Evolutionary conservation across 2,797 vertebrate genomes (phyloP), one percentile per base, ranked within the genome.

Genomic region (Myoxocephalus aenaeus): DNA sequence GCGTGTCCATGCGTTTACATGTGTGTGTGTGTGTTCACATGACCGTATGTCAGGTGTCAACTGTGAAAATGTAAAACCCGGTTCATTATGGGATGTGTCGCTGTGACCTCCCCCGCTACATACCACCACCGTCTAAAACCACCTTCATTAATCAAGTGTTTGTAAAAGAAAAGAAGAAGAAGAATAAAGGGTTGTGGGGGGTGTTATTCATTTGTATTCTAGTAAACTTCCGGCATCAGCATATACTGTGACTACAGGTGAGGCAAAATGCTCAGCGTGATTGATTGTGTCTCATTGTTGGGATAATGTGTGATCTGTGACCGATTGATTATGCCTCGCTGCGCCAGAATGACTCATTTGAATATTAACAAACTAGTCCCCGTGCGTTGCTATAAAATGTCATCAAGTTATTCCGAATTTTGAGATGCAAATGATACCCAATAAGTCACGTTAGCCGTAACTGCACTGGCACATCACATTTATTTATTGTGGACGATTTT

Each of bases 211-310:
- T 91, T 89, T 87, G 84, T 87, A 92, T 93, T 94, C 88, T 85
- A 86, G 79, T 86, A 87, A 92, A 91, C 84, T 86, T 88, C 17
- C 62, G 79, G 82, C 87, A 79, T 93, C 86, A 87, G 82, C 90
- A 90, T 92, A 87, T 87, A 86, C 72, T 81, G 77, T 91, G 91
- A 91, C 91, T 91, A 88, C 63, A 20, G 85, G 73, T 84, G 80
- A 79, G 87, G 74, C 73, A 83, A 87, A 87, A 83, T 72, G 84
- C 82, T 84, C 79, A 88, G 87, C 86, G 84, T 89, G 90, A 94
- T 88, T 89, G 89, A 93, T 93, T 81, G 84, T 67, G 85, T 92
- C 82, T 91, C 83, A 89, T 89, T 93, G 91, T 88, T 79, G 50
- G 79, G 79, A 90, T 92, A 92, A 92, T 92, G 90, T 86, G 82